Conservation (phyloP, 92 coral and sea anemone species). For the Epizoanthus scotinus region DNA sequence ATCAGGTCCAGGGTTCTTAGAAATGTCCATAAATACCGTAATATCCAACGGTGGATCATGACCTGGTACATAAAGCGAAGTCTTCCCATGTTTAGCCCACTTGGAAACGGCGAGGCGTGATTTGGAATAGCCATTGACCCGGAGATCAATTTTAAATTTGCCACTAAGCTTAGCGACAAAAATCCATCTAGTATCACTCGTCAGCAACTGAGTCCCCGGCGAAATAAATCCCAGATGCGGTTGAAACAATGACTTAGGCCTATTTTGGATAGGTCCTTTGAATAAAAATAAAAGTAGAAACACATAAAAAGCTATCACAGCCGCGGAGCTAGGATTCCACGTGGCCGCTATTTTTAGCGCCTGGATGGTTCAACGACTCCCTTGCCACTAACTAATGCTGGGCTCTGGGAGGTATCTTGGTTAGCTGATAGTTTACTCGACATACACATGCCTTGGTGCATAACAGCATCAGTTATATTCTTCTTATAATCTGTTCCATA, state of each 20-base stretch:
- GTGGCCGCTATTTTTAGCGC: too few species aligned
- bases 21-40: neutral
- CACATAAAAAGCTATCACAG: too few species aligned
- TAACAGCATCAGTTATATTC: constrained; percentile 59
- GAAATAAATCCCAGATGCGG: neutral
- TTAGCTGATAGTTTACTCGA: constrained; percentile 13
- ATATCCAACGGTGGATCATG: too few species aligned
- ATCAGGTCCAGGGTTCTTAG: neutral
- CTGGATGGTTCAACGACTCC: neutral
- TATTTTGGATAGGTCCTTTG: too few species aligned
- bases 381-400: constrained; percentile 3
- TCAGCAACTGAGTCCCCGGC: neutral
- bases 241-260: neutral
- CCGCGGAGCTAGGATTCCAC: too few species aligned
- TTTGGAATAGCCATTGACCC: neutral
- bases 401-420: neutral
- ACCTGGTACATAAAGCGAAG: neutral
- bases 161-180: neutral
- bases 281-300: too few species aligned
- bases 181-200: neutral
- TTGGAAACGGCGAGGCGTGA: neutral
- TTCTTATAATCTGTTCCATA: constrained; percentile 61
- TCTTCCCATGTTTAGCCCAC: neutral
- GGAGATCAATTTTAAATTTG: neutral
- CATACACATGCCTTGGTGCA: constrained; percentile 60